Conservation (phyloP, 2,888 invertebrate genomes). For the Drosophila quasianomalipes region DNA sequence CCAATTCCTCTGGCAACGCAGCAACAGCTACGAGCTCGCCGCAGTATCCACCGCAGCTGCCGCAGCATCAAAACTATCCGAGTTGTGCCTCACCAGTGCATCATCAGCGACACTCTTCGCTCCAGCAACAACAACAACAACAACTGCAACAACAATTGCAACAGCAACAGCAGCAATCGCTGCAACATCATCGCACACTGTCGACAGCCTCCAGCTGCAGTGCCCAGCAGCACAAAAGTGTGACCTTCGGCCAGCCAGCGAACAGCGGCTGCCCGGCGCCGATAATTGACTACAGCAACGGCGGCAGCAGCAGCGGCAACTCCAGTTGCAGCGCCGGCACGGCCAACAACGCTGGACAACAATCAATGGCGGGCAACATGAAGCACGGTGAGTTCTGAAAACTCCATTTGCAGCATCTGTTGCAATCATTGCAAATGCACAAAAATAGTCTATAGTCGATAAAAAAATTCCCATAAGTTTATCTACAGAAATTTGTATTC, state of each 20-base stretch:
- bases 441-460: background rate
- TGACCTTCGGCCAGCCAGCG: conserved; percentile 84
- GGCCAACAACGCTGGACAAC: conserved; percentile 83
- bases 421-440: background rate
- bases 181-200: conserved; percentile 84
- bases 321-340: conserved; percentile 82
- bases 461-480: background rate
- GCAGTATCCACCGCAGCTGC: conserved; percentile 77
- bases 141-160: conserved; percentile 41
- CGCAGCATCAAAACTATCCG: conserved; percentile 75
- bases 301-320: conserved; percentile 74
- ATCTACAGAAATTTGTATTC: background rate
- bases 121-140: conserved; percentile 81
- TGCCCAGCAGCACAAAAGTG: conserved; percentile 85
- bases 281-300: conserved; percentile 70
- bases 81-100: conserved; percentile 76
- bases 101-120: conserved; percentile 78
- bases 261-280: conserved; percentile 52
- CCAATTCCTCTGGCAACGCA: conserved; percentile 75
- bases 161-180: conserved; percentile 61
- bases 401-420: background rate
- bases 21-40: conserved; percentile 47
- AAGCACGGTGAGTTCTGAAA: conserved; percentile 83
- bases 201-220: conserved; percentile 85
- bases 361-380: conserved; percentile 86